Evolutionary conservation across 2,113 vertebrate species (phyloP).

Genomic region (Hippocampus abdominalis): DNA sequence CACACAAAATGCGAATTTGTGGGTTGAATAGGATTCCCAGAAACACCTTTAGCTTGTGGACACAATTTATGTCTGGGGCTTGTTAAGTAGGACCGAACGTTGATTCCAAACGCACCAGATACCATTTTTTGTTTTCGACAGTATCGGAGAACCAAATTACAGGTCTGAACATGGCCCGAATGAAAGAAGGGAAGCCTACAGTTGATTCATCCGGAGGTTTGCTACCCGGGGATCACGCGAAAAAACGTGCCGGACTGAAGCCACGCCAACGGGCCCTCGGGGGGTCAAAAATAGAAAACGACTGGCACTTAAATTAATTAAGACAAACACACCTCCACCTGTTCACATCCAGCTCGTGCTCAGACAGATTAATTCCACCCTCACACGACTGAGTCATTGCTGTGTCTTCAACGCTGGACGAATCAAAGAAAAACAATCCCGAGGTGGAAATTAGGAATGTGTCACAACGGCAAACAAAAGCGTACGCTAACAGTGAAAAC

Average conservation of each 20-base stretch:
- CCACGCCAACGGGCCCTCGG: constrained; percentile 21
- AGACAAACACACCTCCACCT: constrained; percentile 60
- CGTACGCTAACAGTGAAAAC: constrained; percentile 13
- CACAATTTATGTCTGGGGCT: neutral
- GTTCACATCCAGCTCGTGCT: constrained; percentile 55
- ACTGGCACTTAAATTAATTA: constrained; percentile 59
- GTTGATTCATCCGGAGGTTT: constrained; percentile 40
- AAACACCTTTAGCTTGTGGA: too few species aligned
- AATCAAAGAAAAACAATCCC: constrained; percentile 3
- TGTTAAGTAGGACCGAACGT: neutral
- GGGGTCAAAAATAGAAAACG: constrained; percentile 12
- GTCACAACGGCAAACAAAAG: constrained; percentile 24
- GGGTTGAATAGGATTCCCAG: too few species aligned
- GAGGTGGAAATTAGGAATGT: constrained; percentile 7
- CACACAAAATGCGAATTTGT: too few species aligned
- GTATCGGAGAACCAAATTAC: neutral
- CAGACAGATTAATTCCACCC: constrained; percentile 55
- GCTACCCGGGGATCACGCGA: constrained; percentile 15
- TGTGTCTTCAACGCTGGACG: constrained; percentile 28
- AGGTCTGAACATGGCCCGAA: neutral
- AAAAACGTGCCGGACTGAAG: constrained; percentile 20
- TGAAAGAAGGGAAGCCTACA: neutral
- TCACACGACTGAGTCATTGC: constrained; percentile 39
- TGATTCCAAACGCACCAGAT: neutral
- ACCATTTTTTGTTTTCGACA: neutral